Evolutionary conservation across 1,140 invertebrate species (phyloP), one percentile per base, ranked within the genome.

Genomic region (Hetaerina americana): DNA sequence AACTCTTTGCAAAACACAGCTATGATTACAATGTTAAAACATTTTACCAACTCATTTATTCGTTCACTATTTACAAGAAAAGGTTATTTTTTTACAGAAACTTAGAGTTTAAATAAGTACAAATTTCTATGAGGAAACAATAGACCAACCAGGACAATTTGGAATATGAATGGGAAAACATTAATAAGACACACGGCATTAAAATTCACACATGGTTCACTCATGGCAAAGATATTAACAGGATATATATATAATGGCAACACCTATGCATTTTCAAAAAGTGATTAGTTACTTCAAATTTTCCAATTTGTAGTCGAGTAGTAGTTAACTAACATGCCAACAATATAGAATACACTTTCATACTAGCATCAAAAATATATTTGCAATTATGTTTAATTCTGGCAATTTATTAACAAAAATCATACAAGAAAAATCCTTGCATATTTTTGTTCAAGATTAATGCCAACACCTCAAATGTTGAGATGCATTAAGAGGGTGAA

Each of bases 321-420:
- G 40, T 57, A 57, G 15, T 57, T 10, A 57, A 57, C 40, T 57
- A 57, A 5, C 40, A 57, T 57, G 22, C 40, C 40, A 57, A 57
- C 40, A 57, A 57, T 57, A 57, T 57, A 57, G 40, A 18, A 57
- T 57, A n/a, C 40, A 57, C 10, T 57, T 57, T 57, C 40, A 57
- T 57, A 57, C 40, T 57, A 57, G 40, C 40, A 57, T 57, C 40
- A 57, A 57, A 57, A 57, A 57, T 57, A 57, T 57, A 57, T 57
- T 57, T 57, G 40, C 40, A 57, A 57, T 57, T 10, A 57, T 57
- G 40, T 57, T 57, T 57, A 57, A 57, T 57, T n/a, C 40, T 57
- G 40, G 40, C 40, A 57, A 57, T 57, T 12, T n/a, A 5, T 18
- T 57, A 57, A 57, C 40, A 57, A 57, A 57, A 57, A 57, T 57